phyloP scores from a whole-genome alignment of 2,113 vertebrate genomes.

The Tringa solitaria region DNA sequence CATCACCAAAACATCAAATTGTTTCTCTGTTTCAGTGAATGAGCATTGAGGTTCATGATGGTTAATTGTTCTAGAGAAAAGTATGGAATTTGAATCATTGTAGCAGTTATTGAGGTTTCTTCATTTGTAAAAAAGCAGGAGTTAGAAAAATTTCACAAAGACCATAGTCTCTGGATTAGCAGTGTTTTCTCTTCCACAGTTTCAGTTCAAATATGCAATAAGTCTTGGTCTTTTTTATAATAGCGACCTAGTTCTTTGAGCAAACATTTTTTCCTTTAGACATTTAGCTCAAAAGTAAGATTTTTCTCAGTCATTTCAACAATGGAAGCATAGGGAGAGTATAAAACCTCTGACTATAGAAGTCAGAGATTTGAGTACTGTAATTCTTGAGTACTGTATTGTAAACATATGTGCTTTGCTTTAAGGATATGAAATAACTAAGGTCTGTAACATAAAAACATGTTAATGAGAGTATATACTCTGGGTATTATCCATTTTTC shows the following conservation, averaged over 20 bases:
- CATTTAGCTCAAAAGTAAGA: not conserved
- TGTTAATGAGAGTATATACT: not conserved
- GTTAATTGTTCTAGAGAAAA: not conserved
- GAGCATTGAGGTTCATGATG: not conserved
- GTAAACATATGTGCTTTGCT: constrained; percentile 24
- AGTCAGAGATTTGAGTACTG: not conserved
- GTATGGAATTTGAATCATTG: not conserved
- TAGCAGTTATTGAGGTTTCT: not conserved
- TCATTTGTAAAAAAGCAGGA: not conserved
- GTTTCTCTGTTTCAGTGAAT: not conserved
- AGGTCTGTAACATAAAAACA: not conserved
- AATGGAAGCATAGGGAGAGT: not conserved
- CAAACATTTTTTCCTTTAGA: not conserved
- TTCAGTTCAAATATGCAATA: not conserved
- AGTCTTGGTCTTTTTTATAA: not conserved
- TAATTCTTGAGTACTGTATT: not conserved
- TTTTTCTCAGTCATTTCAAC: not conserved
- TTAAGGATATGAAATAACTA: constrained; percentile 1
- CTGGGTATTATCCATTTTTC: not conserved
- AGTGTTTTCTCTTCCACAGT: not conserved
- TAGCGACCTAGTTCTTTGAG: not conserved
- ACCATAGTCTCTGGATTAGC: not conserved
- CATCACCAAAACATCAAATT: not conserved
- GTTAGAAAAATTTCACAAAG: not conserved
- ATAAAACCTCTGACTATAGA: not conserved